phyloP scores from a whole-genome alignment of 1,140 invertebrate species.

The Penaeus chinensis region DNA sequence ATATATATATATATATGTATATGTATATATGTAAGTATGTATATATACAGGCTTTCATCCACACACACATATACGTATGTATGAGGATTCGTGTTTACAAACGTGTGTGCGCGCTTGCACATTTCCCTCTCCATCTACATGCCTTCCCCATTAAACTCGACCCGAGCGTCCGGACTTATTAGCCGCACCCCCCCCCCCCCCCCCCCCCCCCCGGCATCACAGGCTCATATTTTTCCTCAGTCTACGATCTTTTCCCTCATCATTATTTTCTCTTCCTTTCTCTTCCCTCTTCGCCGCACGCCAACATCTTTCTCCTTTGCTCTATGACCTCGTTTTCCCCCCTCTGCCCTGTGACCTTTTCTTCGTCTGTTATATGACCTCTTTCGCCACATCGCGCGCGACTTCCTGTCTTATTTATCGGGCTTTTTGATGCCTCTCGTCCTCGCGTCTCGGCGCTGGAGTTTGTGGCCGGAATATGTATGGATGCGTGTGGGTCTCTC shows the following conservation, averaged over 20 bases:
- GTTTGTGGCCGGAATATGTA: too few relatives aligned
- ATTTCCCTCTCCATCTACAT: neutral
- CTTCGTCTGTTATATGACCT: too few relatives aligned
- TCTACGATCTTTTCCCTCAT: neutral
- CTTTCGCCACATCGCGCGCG: too few relatives aligned
- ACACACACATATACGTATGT: conserved; percentile 18
- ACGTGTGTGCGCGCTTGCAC: neutral
- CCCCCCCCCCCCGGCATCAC: neutral
- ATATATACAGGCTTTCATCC: neutral
- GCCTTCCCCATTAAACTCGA: neutral
- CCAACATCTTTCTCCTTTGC: too few relatives aligned
- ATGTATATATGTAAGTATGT: conserved; percentile 19
- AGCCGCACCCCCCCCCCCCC: neutral
- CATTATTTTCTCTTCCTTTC: neutral
- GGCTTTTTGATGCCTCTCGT: too few relatives aligned
- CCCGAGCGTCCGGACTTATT: neutral
- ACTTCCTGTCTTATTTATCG: too few relatives aligned
- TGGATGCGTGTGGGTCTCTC: neutral
- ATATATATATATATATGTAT: conserved; percentile 25
- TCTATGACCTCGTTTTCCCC: neutral
- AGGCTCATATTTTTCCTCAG: neutral
- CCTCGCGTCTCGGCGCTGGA: too few relatives aligned
- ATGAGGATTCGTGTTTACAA: neutral
- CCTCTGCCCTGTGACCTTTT: neutral
- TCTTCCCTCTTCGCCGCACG: neutral